Conservation (phyloP, 2,113 vertebrate species). For the Pogona vitticeps region DNA sequence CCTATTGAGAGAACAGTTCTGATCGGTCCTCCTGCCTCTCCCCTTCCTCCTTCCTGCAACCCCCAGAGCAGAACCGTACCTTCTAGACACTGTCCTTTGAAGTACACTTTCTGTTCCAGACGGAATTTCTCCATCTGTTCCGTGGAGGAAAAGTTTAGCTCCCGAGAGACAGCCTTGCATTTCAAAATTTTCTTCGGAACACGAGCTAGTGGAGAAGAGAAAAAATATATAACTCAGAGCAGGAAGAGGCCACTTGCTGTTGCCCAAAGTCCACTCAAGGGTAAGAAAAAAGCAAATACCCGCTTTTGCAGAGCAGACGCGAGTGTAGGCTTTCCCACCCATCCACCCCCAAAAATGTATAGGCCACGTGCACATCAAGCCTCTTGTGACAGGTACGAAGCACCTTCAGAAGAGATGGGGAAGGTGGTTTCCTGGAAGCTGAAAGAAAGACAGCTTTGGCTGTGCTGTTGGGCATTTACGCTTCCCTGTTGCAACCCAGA, state of each 20-base stretch:
- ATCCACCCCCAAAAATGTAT: neutral
- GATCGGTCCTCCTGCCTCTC: constrained; percentile 10
- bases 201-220: constrained; percentile 81
- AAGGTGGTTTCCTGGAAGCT: too few relatives aligned
- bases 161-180: constrained; percentile 97
- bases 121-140: constrained; percentile 99
- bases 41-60: neutral
- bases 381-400: neutral
- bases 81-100: constrained; percentile 99
- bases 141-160: constrained; percentile 96
- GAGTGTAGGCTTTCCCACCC: too few relatives aligned
- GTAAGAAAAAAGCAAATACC: too few relatives aligned
- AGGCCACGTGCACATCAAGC: neutral
- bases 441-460: neutral
- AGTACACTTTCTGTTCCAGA: constrained; percentile 98
- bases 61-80: constrained; percentile 74
- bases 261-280: neutral
- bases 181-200: constrained; percentile 99
- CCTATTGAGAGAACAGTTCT: constrained; percentile 38
- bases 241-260: neutral
- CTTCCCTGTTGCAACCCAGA: too few relatives aligned
- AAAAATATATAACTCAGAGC: constrained; percentile 37
- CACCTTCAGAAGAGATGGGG: too few relatives aligned
- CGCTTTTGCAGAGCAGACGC: too few relatives aligned
- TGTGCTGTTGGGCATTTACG: neutral